Base-by-base conservation (phyloP, 2,113 vertebrate species). In the Malaclemys terrapin region DNA sequence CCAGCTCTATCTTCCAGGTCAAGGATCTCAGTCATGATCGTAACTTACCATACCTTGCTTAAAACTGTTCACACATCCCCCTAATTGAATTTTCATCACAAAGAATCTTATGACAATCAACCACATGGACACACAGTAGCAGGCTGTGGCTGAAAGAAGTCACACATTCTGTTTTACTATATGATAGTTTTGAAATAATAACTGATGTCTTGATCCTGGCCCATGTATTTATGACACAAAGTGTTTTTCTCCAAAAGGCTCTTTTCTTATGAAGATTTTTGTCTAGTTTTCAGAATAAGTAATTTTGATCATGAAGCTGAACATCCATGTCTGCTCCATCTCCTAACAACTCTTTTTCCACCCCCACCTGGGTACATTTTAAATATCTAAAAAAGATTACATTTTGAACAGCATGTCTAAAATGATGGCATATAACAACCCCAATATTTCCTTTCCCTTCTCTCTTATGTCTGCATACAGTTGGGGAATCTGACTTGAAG, bases 81-180 rank as follows among this genome's bases (percentile, higher is more conserved):
- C 0, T 0, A 42, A 85, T 5, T 22, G 31, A 89, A 35, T 10
- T 59, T 92, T 82, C 38, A 52, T 62, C 24, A 91, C 1, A 5
- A 16, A 81, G 9, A n/a, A 84, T 14, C 47, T 42, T 0, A 2
- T 87, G 35, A 45, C 38, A 53, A 56, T 20, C 42, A 25, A 84
- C 56, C 5, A n/a, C 0, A 0, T 25, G 80, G 59, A 49, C 84
- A 81, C 0, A 0, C 16, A 59, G 59, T 35, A n/a, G 56, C 3
- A 91, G 49, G 45, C 62, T 65, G 14, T 35, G 14, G 31, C 62
- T n/a, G 14, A 65, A 65, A 65, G 31, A 65, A 93, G 50, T 4
- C 85, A 72, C 11, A 8, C 22, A 85, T 2, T 84, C 38, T 87
- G 6, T 54, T 95, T 89, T 84, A 82, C 47, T 65, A 53, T 10